Percentiles rank a stretch among this genome's conserved stretches.
Conservation (phyloP, 2,797 vertebrate genomes). For the Notoglanidium macrostoma region DNA sequence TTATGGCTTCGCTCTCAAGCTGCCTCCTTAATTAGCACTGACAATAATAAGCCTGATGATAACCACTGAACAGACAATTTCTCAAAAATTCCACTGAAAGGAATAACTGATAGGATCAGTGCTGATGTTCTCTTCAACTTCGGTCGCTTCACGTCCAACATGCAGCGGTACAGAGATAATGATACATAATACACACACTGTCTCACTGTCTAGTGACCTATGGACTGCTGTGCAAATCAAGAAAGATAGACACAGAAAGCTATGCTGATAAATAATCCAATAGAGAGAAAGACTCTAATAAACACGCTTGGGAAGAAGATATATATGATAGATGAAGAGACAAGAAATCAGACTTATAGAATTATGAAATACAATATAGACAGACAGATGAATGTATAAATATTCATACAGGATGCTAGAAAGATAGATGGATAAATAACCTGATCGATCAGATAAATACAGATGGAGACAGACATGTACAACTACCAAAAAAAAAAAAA, state of each 20-base stretch:
- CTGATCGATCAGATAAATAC: neutral
- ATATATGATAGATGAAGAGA: neutral
- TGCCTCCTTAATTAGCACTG: neutral
- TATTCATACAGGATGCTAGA: neutral
- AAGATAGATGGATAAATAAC: neutral
- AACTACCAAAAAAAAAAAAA: neutral
- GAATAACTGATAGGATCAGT: neutral
- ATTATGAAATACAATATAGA: neutral
- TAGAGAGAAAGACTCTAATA: neutral
- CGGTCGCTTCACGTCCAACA: neutral
- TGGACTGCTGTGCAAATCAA: neutral
- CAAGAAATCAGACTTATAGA: neutral
- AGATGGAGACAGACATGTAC: neutral
- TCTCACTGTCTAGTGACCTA: neutral
- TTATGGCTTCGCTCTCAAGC: neutral
- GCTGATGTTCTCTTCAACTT: neutral
- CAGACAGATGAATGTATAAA: neutral
- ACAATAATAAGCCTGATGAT: neutral
- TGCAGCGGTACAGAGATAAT: neutral
- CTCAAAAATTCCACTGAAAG: neutral
- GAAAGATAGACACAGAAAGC: neutral
- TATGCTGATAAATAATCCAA: neutral
- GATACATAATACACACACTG: neutral
- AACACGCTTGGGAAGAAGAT: neutral
- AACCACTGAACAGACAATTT: neutral